These are phyloP conservation scores for Anhinga rufa DNA, from an alignment of 2,113 vertebrate species.

Conservation along the genomic window DNA sequence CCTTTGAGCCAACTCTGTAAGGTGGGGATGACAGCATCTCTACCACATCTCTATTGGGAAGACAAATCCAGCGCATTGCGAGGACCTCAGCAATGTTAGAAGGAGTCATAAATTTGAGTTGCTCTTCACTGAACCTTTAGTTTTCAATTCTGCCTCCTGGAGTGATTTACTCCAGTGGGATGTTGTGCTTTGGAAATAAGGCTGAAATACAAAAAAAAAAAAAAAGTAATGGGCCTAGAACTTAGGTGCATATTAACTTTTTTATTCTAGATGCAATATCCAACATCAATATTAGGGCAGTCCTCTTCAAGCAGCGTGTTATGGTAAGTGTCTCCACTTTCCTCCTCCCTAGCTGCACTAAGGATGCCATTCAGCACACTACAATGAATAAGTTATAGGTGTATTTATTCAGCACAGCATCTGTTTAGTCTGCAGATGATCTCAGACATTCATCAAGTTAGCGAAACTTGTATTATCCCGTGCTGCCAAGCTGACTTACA, in stretches of 20 bases:
- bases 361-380: neutral
- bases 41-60: neutral
- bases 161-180: neutral
- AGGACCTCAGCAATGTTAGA: neutral
- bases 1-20: neutral
- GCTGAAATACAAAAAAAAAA: neutral
- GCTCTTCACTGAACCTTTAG: neutral
- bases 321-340: conserved; percentile 51
- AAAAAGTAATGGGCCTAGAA: conserved; percentile 71
- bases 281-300: conserved; percentile 76
- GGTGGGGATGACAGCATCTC: neutral
- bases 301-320: conserved; percentile 74
- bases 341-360: neutral
- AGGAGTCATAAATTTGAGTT: neutral
- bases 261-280: neutral
- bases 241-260: neutral
- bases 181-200: neutral
- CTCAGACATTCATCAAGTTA: neutral
- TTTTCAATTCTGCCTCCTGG: neutral
- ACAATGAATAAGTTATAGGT: neutral
- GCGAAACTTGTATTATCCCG: neutral
- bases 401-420: neutral
- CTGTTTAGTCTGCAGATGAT: conserved; percentile 8
- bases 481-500: neutral
- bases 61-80: neutral